phyloP scores from a whole-genome alignment of 2,113 vertebrate genomes.

The Lagopus leucura region DNA sequence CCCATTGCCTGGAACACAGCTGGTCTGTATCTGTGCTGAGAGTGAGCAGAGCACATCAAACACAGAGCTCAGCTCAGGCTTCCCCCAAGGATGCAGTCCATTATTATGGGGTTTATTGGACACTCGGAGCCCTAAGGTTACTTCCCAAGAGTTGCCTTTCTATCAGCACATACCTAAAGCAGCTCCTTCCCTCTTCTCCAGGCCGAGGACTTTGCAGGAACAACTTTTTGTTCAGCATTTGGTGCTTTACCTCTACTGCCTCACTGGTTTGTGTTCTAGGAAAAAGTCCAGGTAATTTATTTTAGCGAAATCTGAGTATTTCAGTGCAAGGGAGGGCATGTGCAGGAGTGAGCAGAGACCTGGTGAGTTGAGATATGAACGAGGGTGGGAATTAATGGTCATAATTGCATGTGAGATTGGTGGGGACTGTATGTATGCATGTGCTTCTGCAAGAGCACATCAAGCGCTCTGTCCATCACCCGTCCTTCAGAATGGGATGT shows the following conservation, averaged over 20 bases:
- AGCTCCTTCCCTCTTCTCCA: neutral
- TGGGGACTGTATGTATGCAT: neutral
- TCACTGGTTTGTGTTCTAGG: neutral
- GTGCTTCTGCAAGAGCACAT: rapidly evolving
- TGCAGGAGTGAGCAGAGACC: too few species aligned
- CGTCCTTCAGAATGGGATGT: rapidly evolving
- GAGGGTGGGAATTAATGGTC: neutral
- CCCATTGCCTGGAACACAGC: rapidly evolving
- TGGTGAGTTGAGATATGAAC: neutral
- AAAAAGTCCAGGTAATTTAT: neutral
- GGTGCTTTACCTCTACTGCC: neutral
- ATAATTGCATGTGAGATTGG: neutral
- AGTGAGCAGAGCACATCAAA: neutral
- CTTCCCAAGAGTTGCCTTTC: rapidly evolving
- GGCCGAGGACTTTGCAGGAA: neutral
- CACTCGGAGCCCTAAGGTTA: neutral
- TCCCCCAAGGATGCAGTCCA: neutral
- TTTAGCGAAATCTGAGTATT: neutral
- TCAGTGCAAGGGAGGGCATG: too few species aligned
- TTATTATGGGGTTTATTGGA: rapidly evolving
- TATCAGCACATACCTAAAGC: neutral
- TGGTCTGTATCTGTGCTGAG: neutral
- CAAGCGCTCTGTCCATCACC: neutral
- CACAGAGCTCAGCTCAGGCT: neutral
- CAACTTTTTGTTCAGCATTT: neutral